Base-by-base conservation (phyloP, 2,113 vertebrate species). In the Peromyscus polionotus region DNA sequence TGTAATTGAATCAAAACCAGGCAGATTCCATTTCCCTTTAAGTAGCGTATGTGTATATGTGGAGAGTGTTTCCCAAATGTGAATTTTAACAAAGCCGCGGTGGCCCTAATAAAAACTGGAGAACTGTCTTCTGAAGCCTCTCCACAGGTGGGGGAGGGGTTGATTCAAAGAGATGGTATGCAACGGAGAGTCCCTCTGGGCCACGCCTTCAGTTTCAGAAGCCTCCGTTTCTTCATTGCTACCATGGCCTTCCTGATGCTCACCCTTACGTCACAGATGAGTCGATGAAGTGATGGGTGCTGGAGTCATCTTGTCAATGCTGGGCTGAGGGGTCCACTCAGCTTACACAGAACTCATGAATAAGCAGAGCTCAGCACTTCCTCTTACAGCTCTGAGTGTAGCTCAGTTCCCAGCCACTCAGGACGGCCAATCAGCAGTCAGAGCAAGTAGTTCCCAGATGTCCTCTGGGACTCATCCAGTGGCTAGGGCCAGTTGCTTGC, bases 1-100 rank as follows among this genome's bases (percentile, higher is more conserved):
- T 96, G 13, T 93, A 96, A 97, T 91, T 87, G 94, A 97, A 97
- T 97, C 89, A 97, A 97, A 97, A 96, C 72, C 95, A 97, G 96
- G 95, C 76, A 95, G 91, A 96, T 87, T 97, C 65, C 77, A 94
- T 95, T 95, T 96, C 90, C 73, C 83, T 95, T 96, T 59, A 94
- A 89, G 83, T 88, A 36, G 75, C 22, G 63, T 8, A 10, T 54
- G 67, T 39, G 7, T 51, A 7, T 10, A 10, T 54, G 20, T 67
- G 17, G 45, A 45, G 77, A 72, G 51, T 33, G 54, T 39, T 89
- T 90, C 65, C 81, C 36, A 79, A 76, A 85, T 75, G 70, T 42
- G 48, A 90, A 77, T 90, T 89, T 93, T 93, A 90, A 83, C 72
- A 89, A 95, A 97, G 91, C 67, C 73, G 75, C 9, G 48, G 48